phyloP scores from a whole-genome alignment of 1,140 invertebrate genomes.

The Prorops nasuta region DNA sequence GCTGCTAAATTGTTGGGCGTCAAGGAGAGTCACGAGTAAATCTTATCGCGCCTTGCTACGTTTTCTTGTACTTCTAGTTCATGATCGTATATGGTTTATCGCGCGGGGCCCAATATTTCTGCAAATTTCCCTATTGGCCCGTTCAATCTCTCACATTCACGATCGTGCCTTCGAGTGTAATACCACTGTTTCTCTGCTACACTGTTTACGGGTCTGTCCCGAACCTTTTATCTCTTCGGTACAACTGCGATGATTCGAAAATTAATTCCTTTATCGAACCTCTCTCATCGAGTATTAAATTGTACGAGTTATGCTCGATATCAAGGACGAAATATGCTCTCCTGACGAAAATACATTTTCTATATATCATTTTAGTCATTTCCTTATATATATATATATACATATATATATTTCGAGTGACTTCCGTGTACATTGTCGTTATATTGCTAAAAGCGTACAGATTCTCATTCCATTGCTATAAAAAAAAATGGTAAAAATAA shows the following conservation, averaged over 20 bases:
- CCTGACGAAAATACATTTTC: no score
- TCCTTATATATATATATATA: no score
- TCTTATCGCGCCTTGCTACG: background rate
- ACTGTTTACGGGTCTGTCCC: conserved; percentile 8
- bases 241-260: background rate
- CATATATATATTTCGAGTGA: no score
- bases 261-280: background rate
- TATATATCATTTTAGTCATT: no score
- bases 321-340: no score
- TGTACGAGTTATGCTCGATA: background rate
- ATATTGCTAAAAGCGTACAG: no score
- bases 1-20: conserved; percentile 85
- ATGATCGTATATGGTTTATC: no score
- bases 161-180: conserved; percentile 37
- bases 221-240: background rate
- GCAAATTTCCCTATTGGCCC: conserved; percentile 15
- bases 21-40: conserved; percentile 55
- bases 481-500: no score
- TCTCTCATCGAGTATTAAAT: background rate
- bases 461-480: no score
- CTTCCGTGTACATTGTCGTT: no score
- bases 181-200: conserved; percentile 10
- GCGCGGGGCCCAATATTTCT: no score
- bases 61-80: background rate
- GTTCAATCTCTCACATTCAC: no score